Evolutionary conservation across 2,888 invertebrate genomes (phyloP).

Genomic region (Macaria notata): DNA sequence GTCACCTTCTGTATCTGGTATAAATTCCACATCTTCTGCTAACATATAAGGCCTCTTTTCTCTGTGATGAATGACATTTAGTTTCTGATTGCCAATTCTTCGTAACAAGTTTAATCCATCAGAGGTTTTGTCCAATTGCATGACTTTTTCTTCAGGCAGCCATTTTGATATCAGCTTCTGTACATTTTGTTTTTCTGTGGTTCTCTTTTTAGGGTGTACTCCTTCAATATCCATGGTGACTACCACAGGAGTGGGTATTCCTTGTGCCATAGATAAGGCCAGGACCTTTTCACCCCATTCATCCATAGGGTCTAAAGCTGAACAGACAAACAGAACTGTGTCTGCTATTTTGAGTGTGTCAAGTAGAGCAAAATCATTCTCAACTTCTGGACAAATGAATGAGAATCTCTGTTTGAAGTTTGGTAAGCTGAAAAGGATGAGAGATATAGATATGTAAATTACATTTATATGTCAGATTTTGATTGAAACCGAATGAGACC

Average conservation of each 20-base stretch:
- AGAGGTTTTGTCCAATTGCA: constrained; percentile 87
- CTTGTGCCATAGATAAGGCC: constrained; percentile 90
- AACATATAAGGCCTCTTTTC: constrained; percentile 92
- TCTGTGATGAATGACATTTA: constrained; percentile 85
- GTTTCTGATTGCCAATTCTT: constrained; percentile 92
- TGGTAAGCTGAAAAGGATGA: constrained; percentile 83
- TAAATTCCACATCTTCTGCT: constrained; percentile 89
- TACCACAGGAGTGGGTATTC: constrained; percentile 89
- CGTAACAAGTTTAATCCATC: constrained; percentile 87
- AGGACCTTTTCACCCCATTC: constrained; percentile 90
- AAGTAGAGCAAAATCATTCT: constrained; percentile 88
- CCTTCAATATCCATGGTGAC: constrained; percentile 89
- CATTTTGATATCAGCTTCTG: constrained; percentile 86
- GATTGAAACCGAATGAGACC: no score
- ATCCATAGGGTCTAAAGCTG: constrained; percentile 88
- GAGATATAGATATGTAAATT: no score
- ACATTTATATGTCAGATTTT: no score
- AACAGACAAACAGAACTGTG: constrained; percentile 90
- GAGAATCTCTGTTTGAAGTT: constrained; percentile 95
- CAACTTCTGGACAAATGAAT: constrained; percentile 87
- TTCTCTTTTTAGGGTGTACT: constrained; percentile 87
- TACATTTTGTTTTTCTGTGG: constrained; percentile 85
- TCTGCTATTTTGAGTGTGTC: constrained; percentile 95
- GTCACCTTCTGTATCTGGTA: constrained; percentile 67
- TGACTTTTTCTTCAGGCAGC: constrained; percentile 91